A percentile compares a stretch with the other conserved stretches of the same genome.
Evolutionary conservation across 2,797 vertebrate genomes (phyloP).

Genomic region (Malacoraja senta): DNA sequence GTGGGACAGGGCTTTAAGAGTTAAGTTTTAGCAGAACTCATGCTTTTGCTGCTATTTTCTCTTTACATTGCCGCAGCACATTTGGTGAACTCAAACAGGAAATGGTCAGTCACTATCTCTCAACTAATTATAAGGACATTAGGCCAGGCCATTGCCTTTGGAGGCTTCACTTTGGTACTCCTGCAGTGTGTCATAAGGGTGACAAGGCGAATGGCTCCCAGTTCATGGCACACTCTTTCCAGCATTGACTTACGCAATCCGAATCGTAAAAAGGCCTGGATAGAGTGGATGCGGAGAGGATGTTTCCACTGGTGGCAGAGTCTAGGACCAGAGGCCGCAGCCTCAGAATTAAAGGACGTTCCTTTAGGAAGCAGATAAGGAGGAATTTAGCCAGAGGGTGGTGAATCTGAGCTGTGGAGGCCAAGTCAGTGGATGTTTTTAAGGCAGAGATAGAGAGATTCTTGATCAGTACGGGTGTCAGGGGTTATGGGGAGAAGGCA

Average conservation of each 20-base stretch:
- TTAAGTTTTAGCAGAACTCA: background rate
- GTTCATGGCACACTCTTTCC: background rate
- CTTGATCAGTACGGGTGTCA: no score
- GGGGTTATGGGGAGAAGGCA: no score
- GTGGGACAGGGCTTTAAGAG: background rate
- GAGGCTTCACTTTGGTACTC: background rate
- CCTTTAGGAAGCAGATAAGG: no score
- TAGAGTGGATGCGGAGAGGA: no score
- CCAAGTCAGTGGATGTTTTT: no score
- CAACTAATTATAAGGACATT: constrained; percentile 26
- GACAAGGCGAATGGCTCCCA: constrained; percentile 28
- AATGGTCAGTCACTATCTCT: constrained; percentile 33
- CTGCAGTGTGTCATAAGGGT: constrained; percentile 27
- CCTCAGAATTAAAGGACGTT: no score
- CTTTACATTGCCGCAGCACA: background rate
- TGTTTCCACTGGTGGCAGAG: no score
- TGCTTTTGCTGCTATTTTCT: constrained; percentile 8
- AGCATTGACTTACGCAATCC: background rate
- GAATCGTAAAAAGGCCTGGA: no score
- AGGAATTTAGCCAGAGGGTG: no score
- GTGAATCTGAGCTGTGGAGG: no score
- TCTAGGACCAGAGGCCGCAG: no score
- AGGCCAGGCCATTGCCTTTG: constrained; percentile 13
- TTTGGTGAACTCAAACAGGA: constrained; percentile 26
- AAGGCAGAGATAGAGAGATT: no score